phyloP scores from a whole-genome alignment of 2,113 vertebrate genomes.

The Cacatua alba region DNA sequence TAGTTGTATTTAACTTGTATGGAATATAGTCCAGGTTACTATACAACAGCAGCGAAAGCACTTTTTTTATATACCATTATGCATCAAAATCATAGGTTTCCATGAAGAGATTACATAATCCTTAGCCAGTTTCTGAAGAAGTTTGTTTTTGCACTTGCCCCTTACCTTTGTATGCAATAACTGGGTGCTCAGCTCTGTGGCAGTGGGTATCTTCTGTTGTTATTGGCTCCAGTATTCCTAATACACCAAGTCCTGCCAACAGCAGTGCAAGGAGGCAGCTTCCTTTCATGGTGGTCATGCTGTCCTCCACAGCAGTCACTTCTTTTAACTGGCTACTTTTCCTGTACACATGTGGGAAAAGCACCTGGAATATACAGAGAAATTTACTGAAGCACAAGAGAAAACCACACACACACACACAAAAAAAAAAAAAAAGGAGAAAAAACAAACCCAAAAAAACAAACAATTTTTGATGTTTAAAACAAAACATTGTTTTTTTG shows the following conservation, averaged over 20 bases:
- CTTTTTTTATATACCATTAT: neutral
- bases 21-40: neutral
- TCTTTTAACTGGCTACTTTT: slow-evolving; percentile 77
- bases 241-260: slow-evolving; percentile 82
- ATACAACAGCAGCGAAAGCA: neutral
- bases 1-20: neutral
- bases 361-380: slow-evolving; percentile 74
- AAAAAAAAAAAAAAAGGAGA: neutral
- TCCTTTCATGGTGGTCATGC: slow-evolving; percentile 78
- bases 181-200: slow-evolving; percentile 85
- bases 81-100: neutral
- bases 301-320: slow-evolving; percentile 70
- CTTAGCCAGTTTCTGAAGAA: neutral
- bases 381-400: neutral
- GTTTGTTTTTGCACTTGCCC: neutral
- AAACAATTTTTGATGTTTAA: neutral
- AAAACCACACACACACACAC: neutral
- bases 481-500: neutral
- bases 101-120: neutral
- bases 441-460: neutral
- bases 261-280: slow-evolving; percentile 77
- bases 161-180: slow-evolving; percentile 89
- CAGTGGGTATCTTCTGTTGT: slow-evolving; percentile 79
- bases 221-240: slow-evolving; percentile 74
- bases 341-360: slow-evolving; percentile 78